Evolutionary conservation across 2,113 vertebrate genomes (phyloP).

Genomic region (Murina feae): DNA sequence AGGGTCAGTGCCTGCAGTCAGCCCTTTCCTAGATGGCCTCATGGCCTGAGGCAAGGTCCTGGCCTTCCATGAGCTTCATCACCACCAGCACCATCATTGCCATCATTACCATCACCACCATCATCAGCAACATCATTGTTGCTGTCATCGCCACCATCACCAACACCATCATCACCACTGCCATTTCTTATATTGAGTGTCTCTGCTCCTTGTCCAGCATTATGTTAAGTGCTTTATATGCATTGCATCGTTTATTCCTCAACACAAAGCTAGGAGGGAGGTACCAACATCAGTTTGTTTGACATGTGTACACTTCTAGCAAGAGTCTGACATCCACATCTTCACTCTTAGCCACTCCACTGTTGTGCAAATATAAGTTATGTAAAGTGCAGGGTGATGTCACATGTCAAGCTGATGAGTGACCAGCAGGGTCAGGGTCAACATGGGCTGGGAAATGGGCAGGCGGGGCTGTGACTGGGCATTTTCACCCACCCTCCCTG

Average conservation of each 20-base stretch:
- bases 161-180: background rate
- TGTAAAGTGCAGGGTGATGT: background rate
- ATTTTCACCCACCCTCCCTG: background rate
- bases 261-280: background rate
- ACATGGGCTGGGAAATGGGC: background rate
- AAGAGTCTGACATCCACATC: background rate
- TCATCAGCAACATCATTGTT: accelerated
- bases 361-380: background rate
- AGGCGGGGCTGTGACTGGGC: accelerated
- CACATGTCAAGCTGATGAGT: background rate
- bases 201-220: background rate
- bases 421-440: background rate
- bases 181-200: background rate
- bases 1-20: background rate
- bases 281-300: too few species aligned
- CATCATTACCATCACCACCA: too few species aligned
- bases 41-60: background rate
- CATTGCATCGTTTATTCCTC: background rate
- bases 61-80: background rate
- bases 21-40: background rate
- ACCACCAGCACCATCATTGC: background rate
- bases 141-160: accelerated
- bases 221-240: background rate
- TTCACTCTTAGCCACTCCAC: background rate
- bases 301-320: background rate